Conservation (phyloP, 2,113 vertebrate species). For the Eleginops maclovinus region DNA sequence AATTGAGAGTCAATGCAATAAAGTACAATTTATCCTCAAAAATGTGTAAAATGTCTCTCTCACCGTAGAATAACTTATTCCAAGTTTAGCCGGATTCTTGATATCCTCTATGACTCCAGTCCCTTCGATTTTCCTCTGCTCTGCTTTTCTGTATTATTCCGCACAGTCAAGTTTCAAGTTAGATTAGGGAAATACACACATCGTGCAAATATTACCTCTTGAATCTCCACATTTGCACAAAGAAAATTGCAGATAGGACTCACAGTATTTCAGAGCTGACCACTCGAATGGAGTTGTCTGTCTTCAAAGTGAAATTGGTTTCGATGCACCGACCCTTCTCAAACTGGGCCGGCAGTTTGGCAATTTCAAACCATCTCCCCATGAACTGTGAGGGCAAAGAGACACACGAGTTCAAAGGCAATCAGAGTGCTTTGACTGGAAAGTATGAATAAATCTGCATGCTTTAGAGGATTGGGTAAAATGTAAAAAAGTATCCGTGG, state of each 20-base stretch:
- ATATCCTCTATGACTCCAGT: slow-evolving; percentile 84
- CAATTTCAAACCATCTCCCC: slow-evolving; percentile 86
- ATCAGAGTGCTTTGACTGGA: slow-evolving; percentile 3
- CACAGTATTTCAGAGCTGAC: slow-evolving; percentile 83
- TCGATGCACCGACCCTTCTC: slow-evolving; percentile 85
- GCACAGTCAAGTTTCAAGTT: slow-evolving; percentile 41
- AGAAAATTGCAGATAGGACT: slow-evolving; percentile 54
- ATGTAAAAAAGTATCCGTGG: background rate
- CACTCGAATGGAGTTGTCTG: slow-evolving; percentile 77
- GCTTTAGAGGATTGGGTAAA: slow-evolving; percentile 14
- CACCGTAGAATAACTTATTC: slow-evolving; percentile 90
- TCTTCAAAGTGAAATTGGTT: slow-evolving; percentile 80
- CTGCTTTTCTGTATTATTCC: slow-evolving; percentile 79
- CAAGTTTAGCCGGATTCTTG: slow-evolving; percentile 90
- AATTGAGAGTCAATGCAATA: no score
- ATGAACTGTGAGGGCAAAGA: slow-evolving; percentile 77
- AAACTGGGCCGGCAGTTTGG: slow-evolving; percentile 83
- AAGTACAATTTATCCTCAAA: background rate
- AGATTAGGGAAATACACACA: background rate
- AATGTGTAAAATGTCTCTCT: slow-evolving; percentile 59
- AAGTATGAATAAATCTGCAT: slow-evolving; percentile 59
- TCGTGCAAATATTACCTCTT: slow-evolving; percentile 1
- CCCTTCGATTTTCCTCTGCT: slow-evolving; percentile 85
- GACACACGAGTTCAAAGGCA: slow-evolving; percentile 33
- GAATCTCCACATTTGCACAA: slow-evolving; percentile 17